Conservation (phyloP, 2,797 vertebrate genomes). For the Thripadectes ignobilis region DNA sequence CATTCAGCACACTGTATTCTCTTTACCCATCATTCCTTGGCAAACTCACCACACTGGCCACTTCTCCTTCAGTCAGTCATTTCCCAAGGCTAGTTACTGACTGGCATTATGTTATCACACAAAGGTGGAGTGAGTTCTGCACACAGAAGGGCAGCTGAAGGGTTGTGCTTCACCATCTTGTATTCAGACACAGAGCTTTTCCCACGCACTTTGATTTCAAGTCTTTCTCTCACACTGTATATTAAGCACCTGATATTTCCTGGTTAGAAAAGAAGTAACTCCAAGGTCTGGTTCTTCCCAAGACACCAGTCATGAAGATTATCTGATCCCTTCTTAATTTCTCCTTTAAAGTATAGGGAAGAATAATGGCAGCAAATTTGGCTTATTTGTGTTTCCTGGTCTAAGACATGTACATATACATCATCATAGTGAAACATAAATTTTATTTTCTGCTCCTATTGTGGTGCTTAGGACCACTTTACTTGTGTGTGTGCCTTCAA, state of each 20-base stretch:
- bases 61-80: neutral
- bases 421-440: neutral
- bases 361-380: neutral
- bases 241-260: neutral
- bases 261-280: neutral
- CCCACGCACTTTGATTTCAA: neutral
- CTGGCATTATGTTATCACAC: neutral
- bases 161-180: neutral
- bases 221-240: accelerated
- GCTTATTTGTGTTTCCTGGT: neutral
- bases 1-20: neutral
- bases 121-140: accelerated
- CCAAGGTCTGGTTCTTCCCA: neutral
- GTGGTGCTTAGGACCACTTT: neutral
- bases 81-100: neutral
- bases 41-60: neutral
- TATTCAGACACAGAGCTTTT: neutral
- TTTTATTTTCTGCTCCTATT: neutral
- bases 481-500: neutral
- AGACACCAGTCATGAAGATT: neutral
- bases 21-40: neutral
- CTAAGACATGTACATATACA: neutral
- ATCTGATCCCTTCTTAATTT: neutral
- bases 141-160: neutral
- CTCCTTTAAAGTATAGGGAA: neutral